Conservation (phyloP, 2,113 vertebrate genomes). For the Formicarius rufipectus region DNA sequence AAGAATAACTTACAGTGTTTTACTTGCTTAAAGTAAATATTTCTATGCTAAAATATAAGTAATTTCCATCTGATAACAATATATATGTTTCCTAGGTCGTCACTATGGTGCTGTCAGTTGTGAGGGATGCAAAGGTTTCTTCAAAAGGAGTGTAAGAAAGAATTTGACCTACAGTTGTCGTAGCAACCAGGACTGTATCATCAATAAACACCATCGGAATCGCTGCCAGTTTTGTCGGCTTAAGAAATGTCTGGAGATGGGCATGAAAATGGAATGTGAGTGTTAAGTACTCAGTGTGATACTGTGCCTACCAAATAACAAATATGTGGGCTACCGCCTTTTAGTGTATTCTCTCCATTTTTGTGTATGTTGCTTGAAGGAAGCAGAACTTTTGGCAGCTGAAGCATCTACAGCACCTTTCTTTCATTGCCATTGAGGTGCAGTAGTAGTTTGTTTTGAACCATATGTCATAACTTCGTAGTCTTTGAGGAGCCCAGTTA, state of each 20-base stretch:
- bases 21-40: neutral
- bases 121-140: conserved; percentile 98
- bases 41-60: neutral
- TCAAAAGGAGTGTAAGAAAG: conserved; percentile 97
- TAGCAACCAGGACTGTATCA: conserved; percentile 95
- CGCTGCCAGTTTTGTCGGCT: conserved; percentile 98
- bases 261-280: conserved; percentile 99
- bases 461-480: neutral
- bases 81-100: conserved; percentile 79
- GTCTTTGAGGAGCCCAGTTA: neutral
- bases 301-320: neutral
- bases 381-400: neutral
- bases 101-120: conserved; percentile 98
- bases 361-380: neutral
- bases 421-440: neutral
- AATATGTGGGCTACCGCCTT: neutral
- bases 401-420: neutral
- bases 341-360: neutral
- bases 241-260: conserved; percentile 96
- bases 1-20: neutral
- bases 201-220: conserved; percentile 99
- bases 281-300: conserved; percentile 22
- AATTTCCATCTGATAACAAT: neutral
- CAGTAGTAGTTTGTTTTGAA: neutral
- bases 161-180: conserved; percentile 97